Base-by-base conservation (phyloP, 2,888 invertebrate species). In the Exocentrus adspersus region DNA sequence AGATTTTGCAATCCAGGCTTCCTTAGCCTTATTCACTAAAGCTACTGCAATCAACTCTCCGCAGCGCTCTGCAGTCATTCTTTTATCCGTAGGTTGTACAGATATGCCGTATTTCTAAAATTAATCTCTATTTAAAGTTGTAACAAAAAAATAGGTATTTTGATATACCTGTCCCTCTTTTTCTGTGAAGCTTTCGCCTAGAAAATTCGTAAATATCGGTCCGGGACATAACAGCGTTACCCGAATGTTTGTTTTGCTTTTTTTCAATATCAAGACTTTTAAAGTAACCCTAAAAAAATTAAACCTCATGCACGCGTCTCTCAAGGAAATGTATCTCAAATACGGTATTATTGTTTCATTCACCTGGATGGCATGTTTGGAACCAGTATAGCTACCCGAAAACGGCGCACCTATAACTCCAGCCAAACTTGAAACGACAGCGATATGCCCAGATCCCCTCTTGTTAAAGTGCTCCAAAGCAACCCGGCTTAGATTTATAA, bases 361-460 rank as follows among this genome's bases (percentile, higher is more conserved):
- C 80, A 91, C 93, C 79, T 92, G 91, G 43, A 94, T 76, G 0
- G 93, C 92, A 82, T 90, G 89, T 80, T 94, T 94, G 0, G 91
- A 85, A 14, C 87, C 93, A 10, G 89, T 88, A 76, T 94, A 92
- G 1, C 88, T 86, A 3, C 85, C 88, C 0, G 91, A 91, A 79
- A 84, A 88, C 0, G 92, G 90, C 9, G 85, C 86, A 0, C 89
- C 87, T 17, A 88, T 72, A 62, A 92, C 83, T 4, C 93, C 94
- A 5, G 91, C 91, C 4, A 89, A 71, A 78, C 93, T 93, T 1
- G 92, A 91, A 10, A 89, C 91, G 2, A 91, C 88, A 0, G 89
- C 93, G 46, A 94, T 78, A 65, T 93, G 92, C 0, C 93, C 93
- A 7, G 69, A 63, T 0, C 92, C 80, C 59, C 75, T 76, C 46